Conservation (phyloP, 2,797 vertebrate genomes). For the Syngnathus acus region DNA sequence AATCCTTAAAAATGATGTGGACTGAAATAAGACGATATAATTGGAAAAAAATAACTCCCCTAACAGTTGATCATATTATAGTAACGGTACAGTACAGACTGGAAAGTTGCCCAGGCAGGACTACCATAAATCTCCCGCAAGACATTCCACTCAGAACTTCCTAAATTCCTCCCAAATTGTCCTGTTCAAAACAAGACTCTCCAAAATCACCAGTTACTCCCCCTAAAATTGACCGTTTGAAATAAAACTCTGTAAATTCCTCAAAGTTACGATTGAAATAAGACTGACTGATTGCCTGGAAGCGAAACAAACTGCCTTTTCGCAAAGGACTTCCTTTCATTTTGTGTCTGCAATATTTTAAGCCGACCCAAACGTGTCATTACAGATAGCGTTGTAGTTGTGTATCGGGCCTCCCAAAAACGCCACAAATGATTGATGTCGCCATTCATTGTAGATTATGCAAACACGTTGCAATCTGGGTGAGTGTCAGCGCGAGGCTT, state of each 20-base stretch:
- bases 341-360: not conserved
- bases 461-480: conserved; percentile 3
- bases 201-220: not conserved
- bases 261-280: not conserved
- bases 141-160: not conserved
- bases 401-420: conserved; percentile 7
- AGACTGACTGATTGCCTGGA: not conserved
- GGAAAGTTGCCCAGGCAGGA: not conserved
- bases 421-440: conserved; percentile 20
- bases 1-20: no score
- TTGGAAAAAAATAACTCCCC: no score
- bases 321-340: not conserved
- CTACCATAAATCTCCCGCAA: not conserved
- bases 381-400: not conserved
- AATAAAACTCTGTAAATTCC: not conserved
- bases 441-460: not conserved
- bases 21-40: no score
- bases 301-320: not conserved
- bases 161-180: not conserved
- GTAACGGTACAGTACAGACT: not conserved
- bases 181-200: not conserved
- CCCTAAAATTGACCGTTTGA: not conserved
- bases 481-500: not conserved
- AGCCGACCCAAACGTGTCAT: not conserved
- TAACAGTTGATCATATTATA: no score